phyloP scores from a whole-genome alignment of 2,888 invertebrate species.

The Thalpophila matura region DNA sequence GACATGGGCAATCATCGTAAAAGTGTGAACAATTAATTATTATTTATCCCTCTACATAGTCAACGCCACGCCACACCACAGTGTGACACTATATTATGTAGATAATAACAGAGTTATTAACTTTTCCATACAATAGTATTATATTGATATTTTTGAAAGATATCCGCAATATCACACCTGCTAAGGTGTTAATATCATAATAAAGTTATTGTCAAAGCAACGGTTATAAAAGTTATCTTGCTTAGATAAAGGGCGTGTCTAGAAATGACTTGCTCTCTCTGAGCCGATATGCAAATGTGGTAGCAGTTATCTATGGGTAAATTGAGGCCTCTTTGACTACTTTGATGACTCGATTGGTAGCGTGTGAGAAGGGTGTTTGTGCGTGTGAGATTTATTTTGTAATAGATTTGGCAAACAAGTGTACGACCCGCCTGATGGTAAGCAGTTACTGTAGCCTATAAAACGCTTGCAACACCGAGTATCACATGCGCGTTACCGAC shows the following conservation, averaged over 20 bases:
- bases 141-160: conserved; percentile 36
- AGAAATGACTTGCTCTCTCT: not conserved
- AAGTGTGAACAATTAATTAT: conserved; percentile 55
- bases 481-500: too few relatives aligned
- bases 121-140: conserved; percentile 22
- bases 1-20: conserved; percentile 48
- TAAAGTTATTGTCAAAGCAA: conserved; percentile 21
- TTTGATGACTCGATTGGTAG: too few relatives aligned
- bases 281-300: conserved; percentile 17
- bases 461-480: too few relatives aligned
- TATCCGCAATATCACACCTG: conserved; percentile 31
- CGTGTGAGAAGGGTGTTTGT: too few relatives aligned
- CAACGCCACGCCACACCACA: conserved; percentile 28
- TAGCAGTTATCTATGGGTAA: too few relatives aligned
- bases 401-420: too few relatives aligned
- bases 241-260: conserved; percentile 6
- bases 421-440: too few relatives aligned
- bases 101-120: conserved; percentile 38
- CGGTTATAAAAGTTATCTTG: conserved; percentile 15
- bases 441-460: too few relatives aligned
- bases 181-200: conserved; percentile 31
- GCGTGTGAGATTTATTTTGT: too few relatives aligned
- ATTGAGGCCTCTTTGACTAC: too few relatives aligned
- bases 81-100: conserved; percentile 22
- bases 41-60: conserved; percentile 42